phyloP scores from a whole-genome alignment of 2,113 vertebrate genomes.

The Siniperca knerii region DNA sequence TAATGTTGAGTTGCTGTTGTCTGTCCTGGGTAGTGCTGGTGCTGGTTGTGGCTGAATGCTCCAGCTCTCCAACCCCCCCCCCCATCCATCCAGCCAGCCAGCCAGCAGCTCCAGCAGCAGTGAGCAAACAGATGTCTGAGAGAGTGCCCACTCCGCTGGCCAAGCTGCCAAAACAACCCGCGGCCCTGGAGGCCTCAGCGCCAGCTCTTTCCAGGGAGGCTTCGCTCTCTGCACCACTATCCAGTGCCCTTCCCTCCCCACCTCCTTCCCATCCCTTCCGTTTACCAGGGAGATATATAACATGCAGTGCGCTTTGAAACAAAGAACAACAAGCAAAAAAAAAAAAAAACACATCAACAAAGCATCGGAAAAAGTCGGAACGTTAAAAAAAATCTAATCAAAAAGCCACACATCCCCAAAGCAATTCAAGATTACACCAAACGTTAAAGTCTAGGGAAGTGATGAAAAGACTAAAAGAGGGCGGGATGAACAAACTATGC shows the following conservation, averaged over 20 bases:
- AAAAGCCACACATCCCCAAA: slow-evolving; percentile 65
- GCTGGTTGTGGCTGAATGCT: slow-evolving; percentile 72
- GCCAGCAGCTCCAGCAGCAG: slow-evolving; percentile 82
- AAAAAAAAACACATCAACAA: neutral
- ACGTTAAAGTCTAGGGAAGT: slow-evolving; percentile 51
- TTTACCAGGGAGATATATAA: slow-evolving; percentile 60
- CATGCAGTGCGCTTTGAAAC: slow-evolving; percentile 43
- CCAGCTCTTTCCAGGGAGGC: slow-evolving; percentile 81
- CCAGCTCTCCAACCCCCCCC: slow-evolving; percentile 22
- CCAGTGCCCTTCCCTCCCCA: slow-evolving; percentile 39
- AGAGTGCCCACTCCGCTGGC: slow-evolving; percentile 84
- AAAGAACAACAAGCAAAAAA: slow-evolving; percentile 21
- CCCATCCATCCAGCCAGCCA: slow-evolving; percentile 40
- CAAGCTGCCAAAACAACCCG: slow-evolving; percentile 84
- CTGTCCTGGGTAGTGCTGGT: slow-evolving; percentile 52
- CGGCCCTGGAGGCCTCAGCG: slow-evolving; percentile 80
- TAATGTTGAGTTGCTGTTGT: slow-evolving; percentile 42
- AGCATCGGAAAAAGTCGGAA: neutral
- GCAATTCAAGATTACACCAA: slow-evolving; percentile 69
- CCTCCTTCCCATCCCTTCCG: slow-evolving; percentile 32
- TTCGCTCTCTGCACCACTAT: slow-evolving; percentile 63
- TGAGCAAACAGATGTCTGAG: slow-evolving; percentile 89
- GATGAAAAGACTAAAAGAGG: slow-evolving; percentile 69
- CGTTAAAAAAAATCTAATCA: slow-evolving; percentile 21
- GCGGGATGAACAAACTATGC: slow-evolving; percentile 68